These are phyloP conservation scores for Scaptodrosophila lebanonensis DNA, from an alignment of 1,140 invertebrate genomes.

Conservation along the genomic window DNA sequence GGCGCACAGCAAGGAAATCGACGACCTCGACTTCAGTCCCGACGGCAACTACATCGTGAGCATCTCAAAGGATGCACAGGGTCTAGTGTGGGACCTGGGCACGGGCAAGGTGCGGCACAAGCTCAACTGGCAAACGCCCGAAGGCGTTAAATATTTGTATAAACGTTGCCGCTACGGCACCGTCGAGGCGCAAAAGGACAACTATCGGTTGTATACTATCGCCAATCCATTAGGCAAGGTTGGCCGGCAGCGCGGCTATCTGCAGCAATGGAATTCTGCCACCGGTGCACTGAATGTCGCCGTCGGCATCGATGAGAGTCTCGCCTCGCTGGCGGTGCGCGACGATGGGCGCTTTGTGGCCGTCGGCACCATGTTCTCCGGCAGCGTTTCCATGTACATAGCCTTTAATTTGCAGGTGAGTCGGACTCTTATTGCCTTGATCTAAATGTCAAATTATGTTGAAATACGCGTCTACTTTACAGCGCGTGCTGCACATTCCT, in stretches of 20 bases:
- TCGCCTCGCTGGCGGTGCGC: slow-evolving; percentile 91
- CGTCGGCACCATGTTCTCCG: slow-evolving; percentile 94
- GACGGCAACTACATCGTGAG: slow-evolving; percentile 86
- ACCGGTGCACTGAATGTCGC: slow-evolving; percentile 79
- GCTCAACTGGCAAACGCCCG: slow-evolving; percentile 84
- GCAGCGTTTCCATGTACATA: slow-evolving; percentile 92
- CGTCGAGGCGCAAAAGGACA: slow-evolving; percentile 82
- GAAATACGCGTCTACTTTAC: slow-evolving; percentile 37
- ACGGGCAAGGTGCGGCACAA: slow-evolving; percentile 78
- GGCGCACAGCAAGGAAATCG: slow-evolving; percentile 89
- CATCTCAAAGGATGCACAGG: slow-evolving; percentile 91
- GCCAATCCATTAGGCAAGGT: slow-evolving; percentile 85
- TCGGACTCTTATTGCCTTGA: neutral
- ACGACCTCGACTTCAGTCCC: slow-evolving; percentile 93
- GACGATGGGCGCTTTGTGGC: slow-evolving; percentile 94
- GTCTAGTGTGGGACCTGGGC: slow-evolving; percentile 86
- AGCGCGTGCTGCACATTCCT: slow-evolving; percentile 88
- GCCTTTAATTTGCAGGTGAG: slow-evolving; percentile 93
- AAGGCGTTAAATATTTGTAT: slow-evolving; percentile 87
- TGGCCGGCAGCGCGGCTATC: slow-evolving; percentile 84
- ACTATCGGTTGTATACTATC: slow-evolving; percentile 87
- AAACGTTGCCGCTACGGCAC: slow-evolving; percentile 88
- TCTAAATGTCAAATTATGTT: neutral
- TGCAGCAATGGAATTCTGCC: slow-evolving; percentile 85
- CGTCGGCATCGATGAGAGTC: slow-evolving; percentile 83